These are phyloP conservation scores for Achroia grisella DNA, from an alignment of 1,140 invertebrate species.

Conservation along the genomic window DNA sequence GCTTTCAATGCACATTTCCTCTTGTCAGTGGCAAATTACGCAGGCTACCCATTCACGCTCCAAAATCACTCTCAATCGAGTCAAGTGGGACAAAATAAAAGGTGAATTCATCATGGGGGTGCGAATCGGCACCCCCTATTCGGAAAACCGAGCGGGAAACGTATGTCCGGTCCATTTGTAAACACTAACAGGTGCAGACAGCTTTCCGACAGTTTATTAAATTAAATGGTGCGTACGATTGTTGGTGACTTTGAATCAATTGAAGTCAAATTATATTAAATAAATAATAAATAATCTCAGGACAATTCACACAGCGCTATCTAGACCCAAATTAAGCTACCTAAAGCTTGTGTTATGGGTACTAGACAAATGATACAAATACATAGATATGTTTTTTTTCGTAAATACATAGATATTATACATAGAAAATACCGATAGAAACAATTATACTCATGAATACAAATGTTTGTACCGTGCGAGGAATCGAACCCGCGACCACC, in stretches of 20 bases:
- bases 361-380: too few relatives aligned
- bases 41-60: constrained; percentile 66
- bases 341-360: too few relatives aligned
- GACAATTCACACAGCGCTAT: too few relatives aligned
- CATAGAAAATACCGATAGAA: too few relatives aligned
- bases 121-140: constrained; percentile 47
- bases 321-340: too few relatives aligned
- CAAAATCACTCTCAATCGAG: constrained; percentile 70
- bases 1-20: constrained; percentile 65
- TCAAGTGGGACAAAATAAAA: constrained; percentile 70
- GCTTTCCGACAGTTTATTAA: constrained; percentile 57
- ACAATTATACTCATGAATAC: too few relatives aligned
- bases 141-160: constrained; percentile 59
- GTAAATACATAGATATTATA: too few relatives aligned
- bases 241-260: constrained; percentile 11
- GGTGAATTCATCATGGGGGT: constrained; percentile 67
- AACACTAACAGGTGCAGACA: constrained; percentile 62
- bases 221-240: constrained; percentile 50
- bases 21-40: constrained; percentile 66
- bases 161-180: constrained; percentile 68
- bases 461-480: too few relatives aligned
- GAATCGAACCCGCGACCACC: too few relatives aligned
- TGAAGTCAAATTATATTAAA: too few relatives aligned
- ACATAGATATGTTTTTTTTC: too few relatives aligned
- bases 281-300: too few relatives aligned